phyloP scores from a whole-genome alignment of 2,113 vertebrate species.

The Athene cunicularia region DNA sequence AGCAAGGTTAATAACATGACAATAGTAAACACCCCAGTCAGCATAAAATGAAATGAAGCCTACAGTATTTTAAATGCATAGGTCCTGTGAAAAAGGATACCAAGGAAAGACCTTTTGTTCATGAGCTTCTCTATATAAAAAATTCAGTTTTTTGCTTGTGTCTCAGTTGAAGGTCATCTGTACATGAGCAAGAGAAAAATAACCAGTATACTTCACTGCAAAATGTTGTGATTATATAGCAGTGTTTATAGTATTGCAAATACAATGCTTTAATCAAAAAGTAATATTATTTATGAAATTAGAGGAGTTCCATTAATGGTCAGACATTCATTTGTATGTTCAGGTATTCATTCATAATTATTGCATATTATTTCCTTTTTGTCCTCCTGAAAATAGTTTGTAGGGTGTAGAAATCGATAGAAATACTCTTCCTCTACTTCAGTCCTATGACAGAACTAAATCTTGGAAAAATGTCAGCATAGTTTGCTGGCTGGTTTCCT shows the following conservation, averaged over 20 bases:
- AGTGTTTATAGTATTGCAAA: not conserved
- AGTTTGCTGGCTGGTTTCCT: not conserved
- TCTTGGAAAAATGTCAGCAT: not conserved
- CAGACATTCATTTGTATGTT: not conserved
- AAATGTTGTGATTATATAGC: not conserved
- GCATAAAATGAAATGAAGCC: slow-evolving; percentile 62
- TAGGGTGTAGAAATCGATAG: not conserved
- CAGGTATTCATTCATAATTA: not conserved
- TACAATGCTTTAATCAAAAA: not conserved
- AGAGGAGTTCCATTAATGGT: not conserved
- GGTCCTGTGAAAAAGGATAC: slow-evolving; percentile 1
- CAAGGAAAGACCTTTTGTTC: slow-evolving; percentile 47
- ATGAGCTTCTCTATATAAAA: slow-evolving; percentile 23
- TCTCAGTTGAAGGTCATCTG: slow-evolving; percentile 54
- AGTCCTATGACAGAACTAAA: not conserved
- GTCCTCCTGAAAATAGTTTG: not conserved
- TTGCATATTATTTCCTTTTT: not conserved
- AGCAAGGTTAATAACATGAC: slow-evolving; percentile 60
- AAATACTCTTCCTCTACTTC: not conserved
- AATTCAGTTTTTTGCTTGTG: slow-evolving; percentile 37
- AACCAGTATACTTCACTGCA: not conserved
- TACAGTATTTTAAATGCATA: slow-evolving; percentile 51
- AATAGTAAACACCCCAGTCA: slow-evolving; percentile 62
- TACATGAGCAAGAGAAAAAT: not conserved
- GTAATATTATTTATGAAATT: not conserved